Conservation (phyloP, 2,888 invertebrate genomes). For the Drosophila demipolita region DNA sequence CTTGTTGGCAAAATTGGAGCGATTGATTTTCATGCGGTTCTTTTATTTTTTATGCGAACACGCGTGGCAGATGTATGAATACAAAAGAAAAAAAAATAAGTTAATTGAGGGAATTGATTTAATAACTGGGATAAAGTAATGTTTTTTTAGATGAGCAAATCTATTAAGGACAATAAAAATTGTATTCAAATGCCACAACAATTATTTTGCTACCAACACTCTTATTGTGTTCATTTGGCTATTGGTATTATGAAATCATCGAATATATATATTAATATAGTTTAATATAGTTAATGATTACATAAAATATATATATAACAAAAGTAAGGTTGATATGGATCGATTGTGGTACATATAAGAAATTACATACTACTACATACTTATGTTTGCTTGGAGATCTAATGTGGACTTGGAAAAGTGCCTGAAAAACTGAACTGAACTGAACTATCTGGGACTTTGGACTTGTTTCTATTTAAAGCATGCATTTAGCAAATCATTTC, state of each 20-base stretch:
- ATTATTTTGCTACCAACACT: not conserved
- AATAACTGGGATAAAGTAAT: not conserved
- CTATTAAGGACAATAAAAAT: not conserved
- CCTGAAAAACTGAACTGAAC: not conserved
- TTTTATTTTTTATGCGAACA: conserved; percentile 14
- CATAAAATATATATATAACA: not conserved
- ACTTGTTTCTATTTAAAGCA: not conserved
- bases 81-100: not conserved
- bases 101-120: not conserved
- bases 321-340: not conserved
- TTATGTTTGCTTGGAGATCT: not conserved
- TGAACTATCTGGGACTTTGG: not conserved
- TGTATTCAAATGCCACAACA: not conserved
- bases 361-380: not conserved
- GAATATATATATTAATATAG: not conserved
- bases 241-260: not conserved
- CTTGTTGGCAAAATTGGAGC: conserved; percentile 59
- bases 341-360: not conserved
- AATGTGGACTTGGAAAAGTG: not conserved
- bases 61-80: conserved; percentile 50
- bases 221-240: not conserved
- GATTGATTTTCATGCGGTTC: conserved; percentile 61
- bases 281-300: not conserved
- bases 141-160: not conserved
- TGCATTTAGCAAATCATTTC: conserved; percentile 1